Percentiles rank a stretch among this genome's conserved stretches.
These are phyloP conservation scores for Oligia latruncula DNA, from an alignment of 2,888 invertebrate species.

Conservation along the genomic window DNA sequence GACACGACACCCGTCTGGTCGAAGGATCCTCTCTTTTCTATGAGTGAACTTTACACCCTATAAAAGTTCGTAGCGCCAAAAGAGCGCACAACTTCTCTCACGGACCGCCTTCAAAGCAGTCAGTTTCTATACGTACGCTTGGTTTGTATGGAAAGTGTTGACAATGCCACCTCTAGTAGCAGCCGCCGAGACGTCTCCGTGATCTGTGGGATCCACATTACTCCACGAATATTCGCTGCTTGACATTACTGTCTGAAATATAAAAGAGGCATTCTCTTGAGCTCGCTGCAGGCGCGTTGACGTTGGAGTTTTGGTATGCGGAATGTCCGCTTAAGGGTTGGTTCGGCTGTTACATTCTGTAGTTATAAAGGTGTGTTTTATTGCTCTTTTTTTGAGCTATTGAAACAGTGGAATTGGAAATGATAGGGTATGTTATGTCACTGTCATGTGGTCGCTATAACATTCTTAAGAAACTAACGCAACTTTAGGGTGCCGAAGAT, in stretches of 20 bases:
- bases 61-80: not conserved
- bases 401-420: not conserved
- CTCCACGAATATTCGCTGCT: constrained; percentile 72
- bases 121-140: not conserved
- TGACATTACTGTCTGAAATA: constrained; percentile 74
- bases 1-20: not conserved
- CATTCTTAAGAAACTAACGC: not conserved
- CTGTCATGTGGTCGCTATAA: not conserved
- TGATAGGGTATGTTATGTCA: not conserved
- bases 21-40: not conserved
- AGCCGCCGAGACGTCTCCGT: no score
- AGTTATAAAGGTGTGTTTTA: not conserved
- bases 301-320: constrained; percentile 44
- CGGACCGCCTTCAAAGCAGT: not conserved
- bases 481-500: not conserved
- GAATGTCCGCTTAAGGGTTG: constrained; percentile 23
- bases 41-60: not conserved
- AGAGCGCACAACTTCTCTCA: not conserved
- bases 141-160: not conserved
- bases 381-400: no score
- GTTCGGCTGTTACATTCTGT: not conserved
- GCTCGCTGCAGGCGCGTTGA: constrained; percentile 59
- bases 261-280: constrained; percentile 77
- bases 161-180: not conserved
- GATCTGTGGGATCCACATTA: constrained; percentile 65